A percentile compares a stretch with the other conserved stretches of the same genome.
Evolutionary conservation across 2,888 invertebrate species (phyloP).

Genomic region (Mythimna albipuncta): DNA sequence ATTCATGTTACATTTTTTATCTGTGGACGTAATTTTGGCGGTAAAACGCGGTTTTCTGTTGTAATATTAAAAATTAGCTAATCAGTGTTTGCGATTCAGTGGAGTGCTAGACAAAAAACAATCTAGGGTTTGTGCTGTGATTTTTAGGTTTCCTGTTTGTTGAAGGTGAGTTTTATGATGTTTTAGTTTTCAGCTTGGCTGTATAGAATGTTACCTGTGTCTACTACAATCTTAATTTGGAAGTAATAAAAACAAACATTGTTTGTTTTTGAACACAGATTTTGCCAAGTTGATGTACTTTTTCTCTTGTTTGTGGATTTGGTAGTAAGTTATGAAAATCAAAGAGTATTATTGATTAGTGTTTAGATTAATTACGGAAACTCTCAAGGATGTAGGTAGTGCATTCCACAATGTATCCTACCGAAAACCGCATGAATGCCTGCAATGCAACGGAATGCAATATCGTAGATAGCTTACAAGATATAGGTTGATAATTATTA

Average conservation of each 20-base stretch:
- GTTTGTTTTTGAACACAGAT: conserved; percentile 2
- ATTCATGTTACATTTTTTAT: conserved; percentile 4
- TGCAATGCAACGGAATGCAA: conserved; percentile 22
- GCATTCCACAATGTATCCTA: neutral
- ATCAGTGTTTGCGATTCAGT: conserved; percentile 33
- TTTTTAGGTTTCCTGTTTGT: conserved; percentile 32
- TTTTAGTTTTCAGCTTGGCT: conserved; percentile 11
- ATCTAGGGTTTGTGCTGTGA: conserved; percentile 47
- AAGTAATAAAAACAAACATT: conserved; percentile 23
- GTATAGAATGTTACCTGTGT: neutral
- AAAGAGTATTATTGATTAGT: neutral
- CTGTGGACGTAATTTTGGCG: conserved; percentile 29
- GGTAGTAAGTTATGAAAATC: neutral
- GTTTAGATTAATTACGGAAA: neutral
- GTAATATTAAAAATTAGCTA: neutral
- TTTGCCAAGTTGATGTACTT: neutral
- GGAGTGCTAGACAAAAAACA: conserved; percentile 61
- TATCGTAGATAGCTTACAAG: too few relatives aligned
- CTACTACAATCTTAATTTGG: neutral
- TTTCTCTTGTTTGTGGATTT: neutral
- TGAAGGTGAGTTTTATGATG: conserved; percentile 42
- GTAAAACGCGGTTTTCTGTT: conserved; percentile 4
- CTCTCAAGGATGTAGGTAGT: neutral
- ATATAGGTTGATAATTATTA: too few relatives aligned
- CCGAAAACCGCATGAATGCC: conserved; percentile 29